phyloP scores from a whole-genome alignment of 1,140 invertebrate species.

The Hydropsyche tenuis region DNA sequence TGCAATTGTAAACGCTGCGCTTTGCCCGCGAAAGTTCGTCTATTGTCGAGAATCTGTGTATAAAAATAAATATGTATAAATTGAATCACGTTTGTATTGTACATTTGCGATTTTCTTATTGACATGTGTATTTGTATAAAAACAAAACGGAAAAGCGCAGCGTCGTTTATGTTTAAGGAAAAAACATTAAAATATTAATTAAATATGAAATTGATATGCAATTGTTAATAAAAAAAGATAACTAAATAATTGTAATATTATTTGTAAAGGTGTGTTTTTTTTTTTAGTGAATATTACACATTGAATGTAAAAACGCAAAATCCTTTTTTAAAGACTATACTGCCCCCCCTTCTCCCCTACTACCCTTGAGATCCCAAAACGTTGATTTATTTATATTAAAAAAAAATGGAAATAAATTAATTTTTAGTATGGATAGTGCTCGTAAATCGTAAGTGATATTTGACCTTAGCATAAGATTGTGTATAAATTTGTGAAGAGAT shows the following conservation, averaged over 20 bases:
- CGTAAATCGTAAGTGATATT: constrained; percentile 47
- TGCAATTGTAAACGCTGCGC: constrained; percentile 44
- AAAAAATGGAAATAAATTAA: constrained; percentile 43
- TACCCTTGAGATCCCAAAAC: constrained; percentile 4
- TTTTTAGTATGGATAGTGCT: constrained; percentile 36
- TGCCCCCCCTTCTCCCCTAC: not conserved
- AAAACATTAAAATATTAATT: constrained; percentile 39
- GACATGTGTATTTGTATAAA: constrained; percentile 10
- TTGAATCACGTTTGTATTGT: not conserved
- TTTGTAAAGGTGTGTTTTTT: constrained; percentile 48
- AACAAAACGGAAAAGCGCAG: constrained; percentile 22
- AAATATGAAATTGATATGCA: constrained; percentile 47
- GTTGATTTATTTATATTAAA: constrained; percentile 34
- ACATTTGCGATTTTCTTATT: too few species aligned
- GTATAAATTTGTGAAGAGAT: constrained; percentile 45
- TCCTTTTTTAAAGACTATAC: not conserved
- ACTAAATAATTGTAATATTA: constrained; percentile 45
- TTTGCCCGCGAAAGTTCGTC: not conserved
- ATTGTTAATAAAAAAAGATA: constrained; percentile 48
- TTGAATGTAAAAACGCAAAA: constrained; percentile 47
- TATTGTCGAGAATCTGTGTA: not conserved
- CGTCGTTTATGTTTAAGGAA: constrained; percentile 33
- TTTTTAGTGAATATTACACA: constrained; percentile 38
- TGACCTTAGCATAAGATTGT: constrained; percentile 42
- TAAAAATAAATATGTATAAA: not conserved